These are phyloP conservation scores for Cyrtonyx montezumae DNA, from an alignment of 2,113 vertebrate genomes.

Conservation along the genomic window DNA sequence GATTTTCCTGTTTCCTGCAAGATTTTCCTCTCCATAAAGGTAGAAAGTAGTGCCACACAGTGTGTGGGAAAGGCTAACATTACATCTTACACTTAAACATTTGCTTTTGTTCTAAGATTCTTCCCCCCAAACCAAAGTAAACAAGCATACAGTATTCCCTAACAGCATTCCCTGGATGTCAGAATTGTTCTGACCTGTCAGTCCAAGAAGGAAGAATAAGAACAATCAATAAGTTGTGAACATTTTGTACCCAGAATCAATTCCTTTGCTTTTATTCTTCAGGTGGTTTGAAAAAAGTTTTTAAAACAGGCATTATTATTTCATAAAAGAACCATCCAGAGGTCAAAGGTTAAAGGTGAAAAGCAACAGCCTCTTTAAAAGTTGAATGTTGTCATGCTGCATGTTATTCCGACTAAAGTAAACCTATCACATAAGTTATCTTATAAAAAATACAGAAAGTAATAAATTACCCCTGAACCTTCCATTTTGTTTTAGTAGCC, in stretches of 20 bases:
- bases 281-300: not conserved
- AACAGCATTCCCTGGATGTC: slow-evolving; percentile 14
- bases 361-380: not conserved
- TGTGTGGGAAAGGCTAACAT: slow-evolving; percentile 40
- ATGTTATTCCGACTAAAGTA: not conserved
- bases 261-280: not conserved
- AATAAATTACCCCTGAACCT: not conserved
- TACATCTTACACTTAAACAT: slow-evolving; percentile 32
- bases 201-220: not conserved
- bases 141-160: not conserved
- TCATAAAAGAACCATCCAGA: not conserved
- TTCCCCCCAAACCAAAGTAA: slow-evolving; percentile 19
- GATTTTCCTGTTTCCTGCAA: slow-evolving; percentile 44
- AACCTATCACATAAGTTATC: accelerated
- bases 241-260: not conserved
- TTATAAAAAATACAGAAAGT: not conserved
- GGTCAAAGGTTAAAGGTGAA: not conserved
- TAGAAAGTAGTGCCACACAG: not conserved
- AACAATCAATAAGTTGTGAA: not conserved
- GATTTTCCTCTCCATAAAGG: not conserved
- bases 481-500: not conserved
- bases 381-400: not conserved
- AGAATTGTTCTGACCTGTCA: not conserved
- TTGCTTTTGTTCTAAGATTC: slow-evolving; percentile 33
- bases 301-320: not conserved